phyloP scores from a whole-genome alignment of 2,888 invertebrate genomes.

The Eurytoma adleriae region DNA sequence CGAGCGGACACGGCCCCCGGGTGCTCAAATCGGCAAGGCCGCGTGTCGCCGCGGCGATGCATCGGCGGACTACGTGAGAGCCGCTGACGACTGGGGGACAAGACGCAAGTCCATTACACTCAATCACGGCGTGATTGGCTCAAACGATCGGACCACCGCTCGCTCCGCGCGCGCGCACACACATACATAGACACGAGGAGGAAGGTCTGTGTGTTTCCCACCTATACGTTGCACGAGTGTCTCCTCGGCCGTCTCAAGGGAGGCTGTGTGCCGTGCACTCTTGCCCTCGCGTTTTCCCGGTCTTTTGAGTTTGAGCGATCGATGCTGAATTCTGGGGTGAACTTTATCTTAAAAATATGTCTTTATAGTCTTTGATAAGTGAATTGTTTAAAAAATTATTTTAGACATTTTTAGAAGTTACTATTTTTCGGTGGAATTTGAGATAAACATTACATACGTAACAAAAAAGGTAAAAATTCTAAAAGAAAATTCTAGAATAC shows the following conservation, averaged over 20 bases:
- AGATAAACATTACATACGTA: too few relatives aligned
- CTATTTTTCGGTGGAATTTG: too few relatives aligned
- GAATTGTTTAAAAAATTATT: too few relatives aligned
- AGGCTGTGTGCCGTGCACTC: constrained; percentile 6
- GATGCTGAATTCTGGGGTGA: not conserved
- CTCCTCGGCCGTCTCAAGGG: constrained; percentile 15
- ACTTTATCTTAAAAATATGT: too few relatives aligned
- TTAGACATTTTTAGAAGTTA: too few relatives aligned
- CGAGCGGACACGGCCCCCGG: not conserved
- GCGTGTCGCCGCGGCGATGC: not conserved
- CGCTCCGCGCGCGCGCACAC: constrained; percentile 28
- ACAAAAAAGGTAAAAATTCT: not conserved
- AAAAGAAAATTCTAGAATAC: not conserved
- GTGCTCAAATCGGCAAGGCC: constrained; percentile 45
- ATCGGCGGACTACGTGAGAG: constrained; percentile 65
- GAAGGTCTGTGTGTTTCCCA: not conserved
- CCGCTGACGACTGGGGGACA: constrained; percentile 74
- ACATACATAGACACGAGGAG: not conserved
- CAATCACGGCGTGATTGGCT: constrained; percentile 76
- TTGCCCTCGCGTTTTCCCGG: constrained; percentile 5
- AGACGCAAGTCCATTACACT: constrained; percentile 77
- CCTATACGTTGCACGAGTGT: not conserved
- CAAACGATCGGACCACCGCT: constrained; percentile 75
- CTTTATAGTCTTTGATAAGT: too few relatives aligned
- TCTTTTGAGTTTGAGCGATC: constrained; percentile 5